A percentile compares a stretch with the other conserved stretches of the same genome.
Evolutionary conservation across 2,888 invertebrate genomes (phyloP).

Genomic region (Hipparchia semele): DNA sequence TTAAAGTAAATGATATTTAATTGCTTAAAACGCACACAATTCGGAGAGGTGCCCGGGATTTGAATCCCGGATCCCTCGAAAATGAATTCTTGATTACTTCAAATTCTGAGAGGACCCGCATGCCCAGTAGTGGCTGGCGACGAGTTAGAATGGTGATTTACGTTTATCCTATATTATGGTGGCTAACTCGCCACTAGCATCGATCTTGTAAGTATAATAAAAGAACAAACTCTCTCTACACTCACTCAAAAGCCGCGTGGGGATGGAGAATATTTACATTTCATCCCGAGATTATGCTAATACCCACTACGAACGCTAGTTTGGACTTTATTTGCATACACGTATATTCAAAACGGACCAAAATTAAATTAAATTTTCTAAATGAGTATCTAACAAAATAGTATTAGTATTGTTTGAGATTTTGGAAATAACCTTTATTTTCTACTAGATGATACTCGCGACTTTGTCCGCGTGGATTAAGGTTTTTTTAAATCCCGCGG

Average conservation of each 20-base stretch:
- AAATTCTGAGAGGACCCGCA: too few relatives aligned
- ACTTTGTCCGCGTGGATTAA: too few relatives aligned
- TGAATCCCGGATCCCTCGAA: too few relatives aligned
- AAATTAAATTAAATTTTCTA: conserved; percentile 19
- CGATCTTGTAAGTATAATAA: conserved; percentile 1
- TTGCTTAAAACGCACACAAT: too few relatives aligned
- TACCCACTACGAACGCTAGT: conserved; percentile 27
- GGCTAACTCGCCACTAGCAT: neutral
- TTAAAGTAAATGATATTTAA: too few relatives aligned
- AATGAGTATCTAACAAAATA: conserved; percentile 4
- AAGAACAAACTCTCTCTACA: neutral
- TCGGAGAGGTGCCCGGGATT: too few relatives aligned
- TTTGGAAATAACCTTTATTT: neutral
- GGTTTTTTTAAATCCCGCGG: too few relatives aligned
- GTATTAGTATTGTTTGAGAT: neutral
- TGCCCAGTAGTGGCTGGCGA: too few relatives aligned
- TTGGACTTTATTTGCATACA: conserved; percentile 31
- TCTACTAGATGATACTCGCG: neutral
- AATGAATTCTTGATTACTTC: too few relatives aligned
- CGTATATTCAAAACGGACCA: conserved; percentile 16
- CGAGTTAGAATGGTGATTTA: too few relatives aligned
- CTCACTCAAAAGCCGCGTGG: conserved; percentile 3
- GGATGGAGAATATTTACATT: conserved; percentile 29
- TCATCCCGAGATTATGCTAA: conserved; percentile 34
- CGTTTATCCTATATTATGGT: too few relatives aligned